Percentiles rank a stretch among this genome's conserved stretches.
phyloP scores from a whole-genome alignment of 30 jellyfish, hydroid and myxozoan species.

The Cassiopea andromeda region DNA sequence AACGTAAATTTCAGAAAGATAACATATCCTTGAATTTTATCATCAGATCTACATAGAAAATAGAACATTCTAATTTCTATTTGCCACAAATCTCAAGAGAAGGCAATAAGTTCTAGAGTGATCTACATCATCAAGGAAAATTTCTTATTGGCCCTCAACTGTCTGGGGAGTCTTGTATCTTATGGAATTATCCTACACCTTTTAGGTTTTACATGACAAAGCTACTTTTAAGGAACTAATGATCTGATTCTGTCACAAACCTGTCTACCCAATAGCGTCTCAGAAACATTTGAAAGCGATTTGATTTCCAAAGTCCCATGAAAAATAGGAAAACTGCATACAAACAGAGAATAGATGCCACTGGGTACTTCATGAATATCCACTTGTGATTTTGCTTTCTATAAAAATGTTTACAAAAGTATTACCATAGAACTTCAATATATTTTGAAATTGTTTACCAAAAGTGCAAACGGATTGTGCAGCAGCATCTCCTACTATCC shows the following conservation, averaged over 20 bases:
- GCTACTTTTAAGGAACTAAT: neutral
- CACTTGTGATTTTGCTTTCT: constrained; percentile 24
- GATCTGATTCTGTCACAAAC: constrained; percentile 39
- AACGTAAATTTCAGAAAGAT: no score
- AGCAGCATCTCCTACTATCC: neutral
- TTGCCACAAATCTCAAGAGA: no score
- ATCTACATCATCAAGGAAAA: no score
- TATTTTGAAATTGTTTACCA: neutral
- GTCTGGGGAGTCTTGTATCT: no score
- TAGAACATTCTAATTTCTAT: no score
- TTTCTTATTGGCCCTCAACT: no score
- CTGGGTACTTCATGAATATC: constrained; percentile 78
- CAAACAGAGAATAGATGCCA: constrained; percentile 55
- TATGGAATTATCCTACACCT: neutral
- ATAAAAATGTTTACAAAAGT: neutral
- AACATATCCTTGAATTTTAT: no score
- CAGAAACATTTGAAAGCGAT: constrained; percentile 58
- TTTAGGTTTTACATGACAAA: neutral
- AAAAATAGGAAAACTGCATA: constrained; percentile 61
- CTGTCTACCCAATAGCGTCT: constrained; percentile 64
- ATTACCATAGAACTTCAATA: neutral
- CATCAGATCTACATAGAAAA: no score
- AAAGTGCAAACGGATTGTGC: neutral
- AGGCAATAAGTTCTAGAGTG: no score
- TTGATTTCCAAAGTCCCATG: constrained; percentile 76